Evolutionary conservation across 1,140 invertebrate genomes (phyloP).

Genomic region (Drusus annulatus): DNA sequence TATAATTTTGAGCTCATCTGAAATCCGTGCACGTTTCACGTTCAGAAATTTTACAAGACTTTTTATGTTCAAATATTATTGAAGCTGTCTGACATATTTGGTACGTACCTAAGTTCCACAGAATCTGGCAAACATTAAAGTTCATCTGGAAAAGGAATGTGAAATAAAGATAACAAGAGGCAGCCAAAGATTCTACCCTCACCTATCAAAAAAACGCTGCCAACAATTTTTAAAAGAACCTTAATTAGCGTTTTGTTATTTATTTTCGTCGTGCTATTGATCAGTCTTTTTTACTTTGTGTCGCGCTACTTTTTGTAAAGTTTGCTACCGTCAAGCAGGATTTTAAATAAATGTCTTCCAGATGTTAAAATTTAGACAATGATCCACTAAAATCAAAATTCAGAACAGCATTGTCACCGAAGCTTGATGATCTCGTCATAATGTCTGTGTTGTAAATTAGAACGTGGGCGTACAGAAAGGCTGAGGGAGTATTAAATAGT

Average conservation of each 20-base stretch:
- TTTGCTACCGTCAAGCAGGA: neutral
- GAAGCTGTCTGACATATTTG: no score
- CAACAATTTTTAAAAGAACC: no score
- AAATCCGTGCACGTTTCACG: no score
- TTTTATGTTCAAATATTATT: no score
- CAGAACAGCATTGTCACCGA: neutral
- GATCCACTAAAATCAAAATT: slow-evolving; percentile 13
- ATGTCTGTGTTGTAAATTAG: neutral
- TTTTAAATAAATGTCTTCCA: slow-evolving; percentile 42
- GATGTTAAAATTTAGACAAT: slow-evolving; percentile 38
- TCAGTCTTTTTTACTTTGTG: neutral
- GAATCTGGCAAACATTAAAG: slow-evolving; percentile 32
- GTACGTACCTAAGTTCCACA: neutral
- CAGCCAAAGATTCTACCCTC: neutral
- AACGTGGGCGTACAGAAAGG: neutral
- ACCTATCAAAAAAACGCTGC: no score
- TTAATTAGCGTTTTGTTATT: no score
- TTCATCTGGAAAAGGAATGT: slow-evolving; percentile 7
- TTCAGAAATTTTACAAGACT: no score
- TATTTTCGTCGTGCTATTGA: neutral
- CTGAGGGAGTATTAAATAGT: neutral
- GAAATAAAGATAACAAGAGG: slow-evolving; percentile 35
- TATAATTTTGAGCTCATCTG: no score
- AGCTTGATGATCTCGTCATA: neutral
- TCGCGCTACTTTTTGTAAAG: neutral